These are phyloP conservation scores for Epizoanthus fatuus DNA, from an alignment of 92 coral and sea anemone genomes.

Conservation along the genomic window DNA sequence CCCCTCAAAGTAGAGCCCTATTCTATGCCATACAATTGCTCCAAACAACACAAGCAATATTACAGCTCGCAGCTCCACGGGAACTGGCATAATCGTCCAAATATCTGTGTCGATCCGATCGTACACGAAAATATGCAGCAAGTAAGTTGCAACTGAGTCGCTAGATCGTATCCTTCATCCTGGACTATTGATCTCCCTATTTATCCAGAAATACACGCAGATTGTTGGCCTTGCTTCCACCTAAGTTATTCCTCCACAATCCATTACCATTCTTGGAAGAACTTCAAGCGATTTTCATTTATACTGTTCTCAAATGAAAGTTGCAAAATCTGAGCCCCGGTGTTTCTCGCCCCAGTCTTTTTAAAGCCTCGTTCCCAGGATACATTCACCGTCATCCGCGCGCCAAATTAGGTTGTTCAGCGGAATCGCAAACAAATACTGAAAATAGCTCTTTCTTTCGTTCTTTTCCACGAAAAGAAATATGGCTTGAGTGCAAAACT, in stretches of 20 bases:
- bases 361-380: neutral
- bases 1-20: slow-evolving; percentile 63
- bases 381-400: no score
- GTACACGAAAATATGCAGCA: neutral
- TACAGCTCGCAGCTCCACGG: slow-evolving; percentile 20
- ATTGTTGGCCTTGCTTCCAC: neutral
- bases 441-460: neutral
- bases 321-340: no score
- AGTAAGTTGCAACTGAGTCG: neutral
- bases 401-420: neutral
- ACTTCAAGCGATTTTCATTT: neutral
- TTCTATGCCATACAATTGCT: slow-evolving; percentile 72
- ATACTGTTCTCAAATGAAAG: no score
- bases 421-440: slow-evolving; percentile 1
- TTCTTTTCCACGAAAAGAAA: slow-evolving; percentile 1
- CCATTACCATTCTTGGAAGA: neutral
- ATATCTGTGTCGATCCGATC: neutral
- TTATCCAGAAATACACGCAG: no score
- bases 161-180: no score
- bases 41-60: slow-evolving; percentile 58
- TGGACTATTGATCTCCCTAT: no score
- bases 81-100: neutral
- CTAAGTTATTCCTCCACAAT: neutral
- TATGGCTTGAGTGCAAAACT: neutral
- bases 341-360: slow-evolving; percentile 16